Conservation (phyloP, 2,113 vertebrate species). For the Ctenomys sociabilis region DNA sequence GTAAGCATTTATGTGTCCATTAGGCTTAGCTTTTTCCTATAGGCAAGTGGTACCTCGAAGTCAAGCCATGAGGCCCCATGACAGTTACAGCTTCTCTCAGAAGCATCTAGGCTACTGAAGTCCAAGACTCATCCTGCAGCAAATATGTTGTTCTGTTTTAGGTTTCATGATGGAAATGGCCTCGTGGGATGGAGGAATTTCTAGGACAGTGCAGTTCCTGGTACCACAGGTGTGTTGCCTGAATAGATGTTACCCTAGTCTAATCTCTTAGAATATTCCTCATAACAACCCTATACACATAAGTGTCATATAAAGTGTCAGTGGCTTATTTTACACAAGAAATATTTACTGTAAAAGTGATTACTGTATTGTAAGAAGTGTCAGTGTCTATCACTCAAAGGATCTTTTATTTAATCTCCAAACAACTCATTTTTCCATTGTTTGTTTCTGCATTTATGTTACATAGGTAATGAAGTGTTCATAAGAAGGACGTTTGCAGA, state of each 20-base stretch:
- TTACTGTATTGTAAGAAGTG: neutral
- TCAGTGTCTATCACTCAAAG: neutral
- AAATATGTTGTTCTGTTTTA: slow-evolving; percentile 73
- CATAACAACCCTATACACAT: neutral
- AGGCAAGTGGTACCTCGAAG: neutral
- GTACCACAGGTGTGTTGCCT: slow-evolving; percentile 93
- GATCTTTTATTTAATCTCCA: neutral
- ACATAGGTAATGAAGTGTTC: neutral
- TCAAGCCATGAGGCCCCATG: neutral
- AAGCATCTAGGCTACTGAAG: neutral
- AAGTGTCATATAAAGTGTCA: neutral
- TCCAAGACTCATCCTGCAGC: neutral
- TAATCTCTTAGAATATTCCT: neutral
- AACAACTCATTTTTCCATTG: neutral
- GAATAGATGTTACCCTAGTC: neutral
- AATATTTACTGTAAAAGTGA: neutral
- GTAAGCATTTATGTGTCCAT: neutral
- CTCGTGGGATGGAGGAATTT: slow-evolving; percentile 98
- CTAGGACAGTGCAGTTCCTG: slow-evolving; percentile 97
- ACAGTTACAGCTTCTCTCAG: neutral
- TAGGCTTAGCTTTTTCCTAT: neutral
- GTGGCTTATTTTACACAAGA: neutral
- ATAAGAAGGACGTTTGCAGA: neutral
- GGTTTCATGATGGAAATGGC: slow-evolving; percentile 99
- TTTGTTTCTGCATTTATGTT: neutral